Evolutionary conservation across 2,888 invertebrate genomes (phyloP).

Genomic region (Onthophagus sagittarius): DNA sequence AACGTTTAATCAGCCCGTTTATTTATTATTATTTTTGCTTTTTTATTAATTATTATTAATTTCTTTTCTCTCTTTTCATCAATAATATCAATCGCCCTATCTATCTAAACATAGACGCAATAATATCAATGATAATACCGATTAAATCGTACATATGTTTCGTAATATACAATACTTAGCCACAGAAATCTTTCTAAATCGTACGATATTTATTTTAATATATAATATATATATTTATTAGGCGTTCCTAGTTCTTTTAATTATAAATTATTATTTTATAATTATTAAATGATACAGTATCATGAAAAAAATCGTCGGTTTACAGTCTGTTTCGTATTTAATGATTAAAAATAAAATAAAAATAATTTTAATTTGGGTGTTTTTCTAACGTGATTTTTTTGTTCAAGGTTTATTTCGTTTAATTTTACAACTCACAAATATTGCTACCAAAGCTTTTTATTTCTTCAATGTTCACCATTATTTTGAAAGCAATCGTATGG

Average conservation of each 20-base stretch:
- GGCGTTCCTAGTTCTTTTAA: slow-evolving; percentile 31
- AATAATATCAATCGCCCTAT: slow-evolving; percentile 15
- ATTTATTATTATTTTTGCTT: not conserved
- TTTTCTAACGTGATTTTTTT: not conserved
- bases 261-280: not conserved
- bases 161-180: slow-evolving; percentile 33
- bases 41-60: no score
- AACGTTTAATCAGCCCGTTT: not conserved
- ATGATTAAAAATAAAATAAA: no score
- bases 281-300: slow-evolving; percentile 19
- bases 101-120: slow-evolving; percentile 10
- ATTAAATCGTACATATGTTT: slow-evolving; percentile 1
- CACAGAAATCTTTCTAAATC: slow-evolving; percentile 34
- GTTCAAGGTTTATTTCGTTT: not conserved
- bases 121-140: not conserved
- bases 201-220: slow-evolving; percentile 5
- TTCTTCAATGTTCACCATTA: not conserved
- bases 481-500: not conserved
- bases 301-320: slow-evolving; percentile 24
- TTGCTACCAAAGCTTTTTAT: slow-evolving; percentile 7
- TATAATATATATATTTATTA: slow-evolving; percentile 31
- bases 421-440: not conserved
- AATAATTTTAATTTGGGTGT: no score
- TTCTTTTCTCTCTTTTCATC: no score
- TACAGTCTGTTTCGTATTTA: slow-evolving; percentile 26